Evolutionary conservation across 2,797 vertebrate genomes (phyloP).

Genomic region (Corythornis leucogaster): DNA sequence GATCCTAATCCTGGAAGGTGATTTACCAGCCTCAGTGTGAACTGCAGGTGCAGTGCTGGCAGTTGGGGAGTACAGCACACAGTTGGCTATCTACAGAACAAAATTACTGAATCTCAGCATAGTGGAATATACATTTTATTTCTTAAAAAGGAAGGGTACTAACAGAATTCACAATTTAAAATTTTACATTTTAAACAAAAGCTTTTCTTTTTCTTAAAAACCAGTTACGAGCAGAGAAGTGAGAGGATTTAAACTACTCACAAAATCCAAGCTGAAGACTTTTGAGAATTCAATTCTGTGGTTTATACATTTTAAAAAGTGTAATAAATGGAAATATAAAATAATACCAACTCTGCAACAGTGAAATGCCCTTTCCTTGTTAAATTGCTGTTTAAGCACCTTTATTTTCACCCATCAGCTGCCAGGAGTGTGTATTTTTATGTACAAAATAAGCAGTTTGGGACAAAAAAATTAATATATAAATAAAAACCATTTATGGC

Average conservation of each 20-base stretch:
- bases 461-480: slow-evolving; percentile 27
- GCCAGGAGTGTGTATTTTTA: slow-evolving; percentile 52
- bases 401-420: slow-evolving; percentile 68
- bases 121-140: slow-evolving; percentile 77
- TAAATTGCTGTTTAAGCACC: slow-evolving; percentile 65
- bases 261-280: slow-evolving; percentile 66
- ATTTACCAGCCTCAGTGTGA: neutral
- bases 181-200: slow-evolving; percentile 74
- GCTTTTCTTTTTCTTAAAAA: slow-evolving; percentile 67
- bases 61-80: neutral
- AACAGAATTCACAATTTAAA: slow-evolving; percentile 75
- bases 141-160: slow-evolving; percentile 71
- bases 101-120: slow-evolving; percentile 39
- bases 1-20: neutral
- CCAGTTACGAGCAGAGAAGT: slow-evolving; percentile 64
- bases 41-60: neutral
- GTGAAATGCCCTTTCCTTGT: slow-evolving; percentile 65
- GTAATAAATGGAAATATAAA: slow-evolving; percentile 72
- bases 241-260: slow-evolving; percentile 67
- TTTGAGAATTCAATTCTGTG: slow-evolving; percentile 63
- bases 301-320: slow-evolving; percentile 70
- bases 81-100: slow-evolving; percentile 8
- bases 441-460: slow-evolving; percentile 58
- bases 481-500: slow-evolving; percentile 47
- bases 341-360: slow-evolving; percentile 66